phyloP scores from a whole-genome alignment of 2,113 vertebrate species.

The Tricholaema leucomelas region DNA sequence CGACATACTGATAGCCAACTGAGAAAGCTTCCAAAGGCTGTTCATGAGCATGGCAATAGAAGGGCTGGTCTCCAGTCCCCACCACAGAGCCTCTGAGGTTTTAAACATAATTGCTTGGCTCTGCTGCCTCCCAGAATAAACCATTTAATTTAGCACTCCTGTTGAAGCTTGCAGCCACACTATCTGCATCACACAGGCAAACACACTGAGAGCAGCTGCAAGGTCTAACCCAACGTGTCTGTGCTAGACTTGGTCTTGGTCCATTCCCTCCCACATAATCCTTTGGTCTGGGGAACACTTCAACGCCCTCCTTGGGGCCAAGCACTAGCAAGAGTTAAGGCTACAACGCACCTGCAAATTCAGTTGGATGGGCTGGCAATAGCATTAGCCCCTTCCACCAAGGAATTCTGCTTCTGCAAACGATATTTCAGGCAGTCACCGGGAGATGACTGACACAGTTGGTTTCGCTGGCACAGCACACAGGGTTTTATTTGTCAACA shows the following conservation, averaged over 20 bases:
- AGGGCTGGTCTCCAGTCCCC: not conserved
- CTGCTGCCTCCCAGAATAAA: not conserved
- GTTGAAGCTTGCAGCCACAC: not conserved
- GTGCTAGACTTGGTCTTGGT: not conserved
- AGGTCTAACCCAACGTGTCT: not conserved
- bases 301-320: not conserved
- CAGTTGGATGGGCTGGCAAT: not conserved
- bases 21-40: not conserved
- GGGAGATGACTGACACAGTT: slow-evolving; percentile 47
- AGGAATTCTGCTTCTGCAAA: slow-evolving; percentile 41
- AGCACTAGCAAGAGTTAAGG: not conserved
- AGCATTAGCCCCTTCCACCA: not conserved
- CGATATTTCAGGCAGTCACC: slow-evolving; percentile 45
- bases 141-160: not conserved
- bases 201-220: not conserved
- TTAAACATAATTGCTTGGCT: not conserved
- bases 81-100: not conserved
- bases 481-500: slow-evolving; percentile 74
- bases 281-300: not conserved
- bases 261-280: not conserved
- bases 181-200: not conserved
- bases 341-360: slow-evolving; percentile 31
- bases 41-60: not conserved
- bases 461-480: slow-evolving; percentile 53
- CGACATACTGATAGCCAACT: not conserved